phyloP scores from a whole-genome alignment of 53 echinoderm and acorn worm genomes.

The Antedon mediterranea region DNA sequence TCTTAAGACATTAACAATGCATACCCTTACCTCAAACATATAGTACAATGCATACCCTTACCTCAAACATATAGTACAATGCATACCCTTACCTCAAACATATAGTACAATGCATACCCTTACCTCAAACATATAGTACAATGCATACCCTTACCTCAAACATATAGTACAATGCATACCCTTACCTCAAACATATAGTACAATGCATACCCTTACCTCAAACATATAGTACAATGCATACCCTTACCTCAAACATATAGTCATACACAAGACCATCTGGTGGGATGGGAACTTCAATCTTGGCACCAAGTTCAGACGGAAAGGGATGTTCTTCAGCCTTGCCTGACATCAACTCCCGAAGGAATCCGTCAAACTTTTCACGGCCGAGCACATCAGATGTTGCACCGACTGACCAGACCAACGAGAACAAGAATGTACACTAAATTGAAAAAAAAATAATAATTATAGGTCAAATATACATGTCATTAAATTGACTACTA shows the following conservation, averaged over 20 bases:
- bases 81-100: constrained; percentile 93
- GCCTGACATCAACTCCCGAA: constrained; percentile 60
- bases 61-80: constrained; percentile 98
- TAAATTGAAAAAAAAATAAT: constrained; percentile 14
- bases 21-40: constrained; percentile 91
- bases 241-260: constrained; percentile 91
- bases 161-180: constrained; percentile 83
- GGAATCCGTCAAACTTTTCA: constrained; percentile 66
- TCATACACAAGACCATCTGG: constrained; percentile 95
- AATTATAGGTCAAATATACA: too few relatives aligned
- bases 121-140: constrained; percentile 97
- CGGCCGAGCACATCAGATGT: constrained; percentile 81
- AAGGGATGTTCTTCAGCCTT: constrained; percentile 71
- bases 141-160: constrained; percentile 92
- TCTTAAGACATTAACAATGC: too few relatives aligned
- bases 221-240: constrained; percentile 96
- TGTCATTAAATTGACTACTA: too few relatives aligned
- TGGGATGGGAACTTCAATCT: constrained; percentile 85
- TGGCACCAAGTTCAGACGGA: constrained; percentile 69
- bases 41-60: constrained; percentile 84
- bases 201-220: constrained; percentile 89
- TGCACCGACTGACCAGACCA: constrained; percentile 91
- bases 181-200: constrained; percentile 97
- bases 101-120: constrained; percentile 79
- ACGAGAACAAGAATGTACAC: constrained; percentile 81